Conservation (phyloP, 2,113 vertebrate genomes). For the Phyllopteryx taeniolatus region DNA sequence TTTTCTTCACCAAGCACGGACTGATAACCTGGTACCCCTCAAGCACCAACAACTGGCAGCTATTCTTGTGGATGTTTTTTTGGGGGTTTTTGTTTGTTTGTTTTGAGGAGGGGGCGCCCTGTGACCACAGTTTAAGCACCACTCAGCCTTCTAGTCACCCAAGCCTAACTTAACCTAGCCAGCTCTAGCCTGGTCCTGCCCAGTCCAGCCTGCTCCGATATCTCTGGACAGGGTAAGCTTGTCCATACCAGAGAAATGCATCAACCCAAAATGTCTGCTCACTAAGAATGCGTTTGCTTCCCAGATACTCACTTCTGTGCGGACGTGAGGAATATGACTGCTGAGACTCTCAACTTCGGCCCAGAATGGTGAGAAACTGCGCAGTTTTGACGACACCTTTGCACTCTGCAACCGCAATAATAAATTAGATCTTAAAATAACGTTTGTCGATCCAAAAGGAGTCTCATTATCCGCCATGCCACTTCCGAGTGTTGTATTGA, state of each 20-base stretch:
- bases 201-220: conserved; percentile 75
- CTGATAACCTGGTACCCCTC: conserved; percentile 66
- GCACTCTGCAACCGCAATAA: background rate
- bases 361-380: conserved; percentile 82
- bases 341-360: conserved; percentile 93
- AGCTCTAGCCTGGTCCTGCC: conserved; percentile 59
- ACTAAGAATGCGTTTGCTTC: background rate
- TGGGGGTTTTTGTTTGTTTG: background rate
- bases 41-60: conserved; percentile 77
- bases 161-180: conserved; percentile 72
- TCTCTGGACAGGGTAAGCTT: conserved; percentile 76
- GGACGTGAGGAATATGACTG: conserved; percentile 84
- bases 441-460: background rate
- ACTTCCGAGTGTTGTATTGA: too few species aligned
- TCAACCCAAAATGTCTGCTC: background rate
- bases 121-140: conserved; percentile 72
- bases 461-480: background rate
- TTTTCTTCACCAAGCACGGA: conserved; percentile 49
- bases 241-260: background rate
- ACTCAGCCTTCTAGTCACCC: conserved; percentile 76
- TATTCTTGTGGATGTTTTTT: conserved; percentile 71
- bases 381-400: background rate
- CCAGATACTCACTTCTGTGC: conserved; percentile 74
- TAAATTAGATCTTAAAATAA: background rate
- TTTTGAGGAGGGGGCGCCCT: conserved; percentile 52